Evolutionary conservation across 2,888 invertebrate genomes (phyloP), one percentile per base, ranked within the genome.

Genomic region (Nemapogon koenigi): DNA sequence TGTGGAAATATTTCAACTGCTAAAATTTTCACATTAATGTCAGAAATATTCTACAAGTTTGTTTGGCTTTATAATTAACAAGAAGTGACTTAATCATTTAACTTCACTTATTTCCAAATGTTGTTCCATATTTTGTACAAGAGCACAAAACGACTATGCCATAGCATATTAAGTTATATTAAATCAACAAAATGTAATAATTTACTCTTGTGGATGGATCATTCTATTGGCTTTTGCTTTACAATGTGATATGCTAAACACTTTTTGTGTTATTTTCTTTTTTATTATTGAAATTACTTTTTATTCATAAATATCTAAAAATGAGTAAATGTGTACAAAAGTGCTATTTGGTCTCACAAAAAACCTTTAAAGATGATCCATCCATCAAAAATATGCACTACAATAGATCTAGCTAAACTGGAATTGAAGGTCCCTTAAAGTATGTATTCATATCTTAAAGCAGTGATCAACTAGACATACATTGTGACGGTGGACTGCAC

Each of bases 381-480:
- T 59, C 70, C 64, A 63, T 63, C 42, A 59, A 66, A 57, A 59
- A 63, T 66, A 64, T 64, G 62, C 49, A 65, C 72, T 76, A 78
- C 73, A 73, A 71, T 73, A 72, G 67, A 73, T 69, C 72, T 75
- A 76, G 64, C 75, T 76, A 76, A 75, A 61, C 75, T 76, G 76
- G 76, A 76, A 75, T 76, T 63, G 73, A 76, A 76, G 78, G 76
- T 76, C 78, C 78, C 76, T 76, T 76, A 68, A 75, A 76, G 73
- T 78, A 78, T 70, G 66, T 71, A 71, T 36, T 43, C 63, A 65
- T 41, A 64, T 68, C 64, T 53, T 54, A 61, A 66, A 71, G 63
- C 71, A 51, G 70, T 69, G 75, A 64, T 72, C 75, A 76, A 75
- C 55, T 66, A 69, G 48, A 59, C 65, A 59, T 49, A 52, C 16